A percentile compares a stretch with the other conserved stretches of the same genome.
Conservation (phyloP, 2,113 vertebrate species). For the Sterna hirundo region DNA sequence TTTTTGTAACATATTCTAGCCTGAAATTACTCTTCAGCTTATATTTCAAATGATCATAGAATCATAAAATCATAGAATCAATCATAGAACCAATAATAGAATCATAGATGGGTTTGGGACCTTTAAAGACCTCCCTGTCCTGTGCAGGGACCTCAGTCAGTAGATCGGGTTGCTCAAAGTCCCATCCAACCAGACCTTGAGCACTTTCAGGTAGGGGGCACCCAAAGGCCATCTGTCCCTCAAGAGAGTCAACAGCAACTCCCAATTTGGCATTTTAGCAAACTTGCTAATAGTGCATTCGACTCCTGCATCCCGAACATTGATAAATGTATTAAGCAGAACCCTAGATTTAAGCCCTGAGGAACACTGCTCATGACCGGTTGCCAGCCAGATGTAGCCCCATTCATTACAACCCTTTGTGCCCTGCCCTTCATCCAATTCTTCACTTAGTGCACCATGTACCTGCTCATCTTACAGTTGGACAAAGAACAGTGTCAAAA, state of each 20-base stretch:
- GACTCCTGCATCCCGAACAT: too few relatives aligned
- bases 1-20: neutral
- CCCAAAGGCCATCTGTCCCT: neutral
- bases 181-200: too few relatives aligned
- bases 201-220: neutral
- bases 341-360: neutral
- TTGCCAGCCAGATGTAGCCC: neutral
- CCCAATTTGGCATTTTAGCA: neutral
- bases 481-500: neutral
- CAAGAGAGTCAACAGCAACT: neutral
- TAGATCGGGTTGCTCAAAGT: neutral
- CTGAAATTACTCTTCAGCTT: neutral
- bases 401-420: neutral
- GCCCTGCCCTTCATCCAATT: neutral
- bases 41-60: neutral
- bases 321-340: neutral
- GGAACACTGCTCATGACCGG: accelerated
- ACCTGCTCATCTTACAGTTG: neutral
- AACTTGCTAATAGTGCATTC: neutral
- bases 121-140: neutral
- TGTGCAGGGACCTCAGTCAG: neutral
- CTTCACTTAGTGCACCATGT: neutral
- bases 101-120: neutral
- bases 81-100: neutral
- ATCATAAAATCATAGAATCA: neutral